phyloP scores from a whole-genome alignment of 2,888 invertebrate species.

The Pyrrhosoma nymphula region DNA sequence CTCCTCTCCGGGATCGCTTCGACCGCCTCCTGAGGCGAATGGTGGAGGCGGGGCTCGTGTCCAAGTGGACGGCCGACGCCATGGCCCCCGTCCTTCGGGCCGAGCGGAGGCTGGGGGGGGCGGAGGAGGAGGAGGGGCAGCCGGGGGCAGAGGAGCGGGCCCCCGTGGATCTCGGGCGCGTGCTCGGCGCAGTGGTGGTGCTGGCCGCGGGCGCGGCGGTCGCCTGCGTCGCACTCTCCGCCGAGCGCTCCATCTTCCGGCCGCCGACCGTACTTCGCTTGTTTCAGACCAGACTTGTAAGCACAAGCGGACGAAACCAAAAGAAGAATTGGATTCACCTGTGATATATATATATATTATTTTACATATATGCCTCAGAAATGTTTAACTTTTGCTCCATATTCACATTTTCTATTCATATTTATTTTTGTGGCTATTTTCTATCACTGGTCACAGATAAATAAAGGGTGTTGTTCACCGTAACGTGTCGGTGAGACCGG shows the following conservation, averaged over 20 bases:
- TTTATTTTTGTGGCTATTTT: too few relatives aligned
- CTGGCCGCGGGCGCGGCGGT: background rate
- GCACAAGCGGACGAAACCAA: too few relatives aligned
- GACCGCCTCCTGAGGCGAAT: slow-evolving; percentile 84
- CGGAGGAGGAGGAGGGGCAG: background rate
- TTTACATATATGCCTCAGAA: too few relatives aligned
- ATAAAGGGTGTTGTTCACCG: too few relatives aligned
- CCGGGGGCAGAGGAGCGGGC: background rate
- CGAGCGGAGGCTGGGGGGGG: slow-evolving; percentile 75
- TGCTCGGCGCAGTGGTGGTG: background rate
- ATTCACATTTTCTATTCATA: too few relatives aligned
- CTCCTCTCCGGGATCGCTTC: slow-evolving; percentile 85
- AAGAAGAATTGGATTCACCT: too few relatives aligned
- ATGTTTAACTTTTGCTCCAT: too few relatives aligned
- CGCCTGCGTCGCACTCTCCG: background rate
- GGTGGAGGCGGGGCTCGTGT: slow-evolving; percentile 87
- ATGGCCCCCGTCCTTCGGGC: slow-evolving; percentile 82
- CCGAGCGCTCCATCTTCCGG: background rate
- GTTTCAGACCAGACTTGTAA: too few relatives aligned
- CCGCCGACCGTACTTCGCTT: too few relatives aligned
- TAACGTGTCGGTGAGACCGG: too few relatives aligned
- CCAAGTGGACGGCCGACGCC: slow-evolving; percentile 89
- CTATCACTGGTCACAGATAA: too few relatives aligned
- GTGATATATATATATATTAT: too few relatives aligned
- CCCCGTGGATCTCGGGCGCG: background rate